Percentiles rank a stretch among this genome's conserved stretches.
Conservation (phyloP, 2,113 vertebrate genomes). For the Sebastes schlegelii region DNA sequence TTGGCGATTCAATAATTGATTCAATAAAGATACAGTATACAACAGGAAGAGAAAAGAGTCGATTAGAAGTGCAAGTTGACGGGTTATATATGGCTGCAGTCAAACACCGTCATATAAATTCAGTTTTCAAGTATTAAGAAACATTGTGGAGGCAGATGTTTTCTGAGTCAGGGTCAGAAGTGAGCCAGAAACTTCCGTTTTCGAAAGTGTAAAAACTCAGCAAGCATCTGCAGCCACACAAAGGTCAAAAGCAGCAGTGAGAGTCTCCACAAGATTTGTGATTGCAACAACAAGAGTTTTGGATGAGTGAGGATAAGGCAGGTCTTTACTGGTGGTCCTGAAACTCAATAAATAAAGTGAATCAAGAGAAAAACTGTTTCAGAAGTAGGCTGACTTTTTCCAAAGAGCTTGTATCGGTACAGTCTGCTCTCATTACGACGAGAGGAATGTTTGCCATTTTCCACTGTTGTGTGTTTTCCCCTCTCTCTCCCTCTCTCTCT, state of each 20-base stretch:
- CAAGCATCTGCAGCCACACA: slow-evolving; percentile 53
- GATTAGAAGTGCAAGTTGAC: slow-evolving; percentile 4
- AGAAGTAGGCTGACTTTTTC: slow-evolving; percentile 34
- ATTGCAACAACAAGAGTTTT: slow-evolving; percentile 38
- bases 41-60: neutral
- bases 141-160: slow-evolving; percentile 5
- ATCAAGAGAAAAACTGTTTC: slow-evolving; percentile 15
- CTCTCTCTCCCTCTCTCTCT: neutral
- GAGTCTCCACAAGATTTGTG: slow-evolving; percentile 35
- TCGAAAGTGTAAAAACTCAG: slow-evolving; percentile 53
- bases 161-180: slow-evolving; percentile 17
- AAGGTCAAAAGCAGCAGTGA: slow-evolving; percentile 52
- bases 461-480: slow-evolving; percentile 28
- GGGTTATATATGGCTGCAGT: slow-evolving; percentile 13
- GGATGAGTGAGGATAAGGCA: slow-evolving; percentile 32
- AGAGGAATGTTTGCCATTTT: slow-evolving; percentile 38
- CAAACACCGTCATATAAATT: slow-evolving; percentile 18
- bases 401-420: slow-evolving; percentile 54
- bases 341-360: slow-evolving; percentile 41
- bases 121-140: slow-evolving; percentile 35
- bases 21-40: neutral
- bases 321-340: slow-evolving; percentile 38
- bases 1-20: slow-evolving; percentile 28
- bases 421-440: slow-evolving; percentile 30
- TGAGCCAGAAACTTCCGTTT: slow-evolving; percentile 23